These are phyloP conservation scores for Diabrotica virgifera DNA, from an alignment of 1,140 invertebrate genomes.

Conservation along the genomic window DNA sequence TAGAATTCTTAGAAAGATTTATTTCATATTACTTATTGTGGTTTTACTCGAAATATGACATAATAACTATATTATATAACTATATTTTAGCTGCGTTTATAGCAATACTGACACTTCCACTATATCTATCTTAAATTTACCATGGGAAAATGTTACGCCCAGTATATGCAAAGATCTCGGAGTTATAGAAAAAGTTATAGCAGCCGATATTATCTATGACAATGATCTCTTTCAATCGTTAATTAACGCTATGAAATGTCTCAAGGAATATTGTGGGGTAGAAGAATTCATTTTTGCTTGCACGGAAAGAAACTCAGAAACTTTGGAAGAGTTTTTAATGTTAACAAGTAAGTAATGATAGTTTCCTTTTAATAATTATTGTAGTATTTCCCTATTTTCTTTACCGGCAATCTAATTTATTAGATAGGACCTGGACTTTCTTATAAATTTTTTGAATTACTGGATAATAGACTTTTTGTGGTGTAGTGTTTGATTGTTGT, in stretches of 20 bases:
- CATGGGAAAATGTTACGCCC: slow-evolving; percentile 52
- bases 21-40: no score
- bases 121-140: slow-evolving; percentile 48
- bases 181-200: slow-evolving; percentile 51
- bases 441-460: no score
- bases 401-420: no score
- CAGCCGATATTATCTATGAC: slow-evolving; percentile 57
- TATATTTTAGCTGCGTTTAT: slow-evolving; percentile 13
- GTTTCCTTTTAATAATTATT: no score
- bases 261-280: slow-evolving; percentile 39
- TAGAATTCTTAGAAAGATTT: no score
- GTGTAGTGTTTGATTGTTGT: no score
- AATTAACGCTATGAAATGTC: slow-evolving; percentile 44
- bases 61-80: not conserved
- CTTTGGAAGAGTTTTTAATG: slow-evolving; percentile 49
- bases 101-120: slow-evolving; percentile 15
- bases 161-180: slow-evolving; percentile 32
- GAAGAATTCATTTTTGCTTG: slow-evolving; percentile 50
- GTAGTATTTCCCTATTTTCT: no score
- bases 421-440: no score
- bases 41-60: no score
- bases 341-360: slow-evolving; percentile 44
- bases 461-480: no score
- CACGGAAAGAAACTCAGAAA: slow-evolving; percentile 53
- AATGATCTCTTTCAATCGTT: slow-evolving; percentile 47